Base-by-base conservation (phyloP, 2,113 vertebrate species). In the Laterallus jamaicensis region DNA sequence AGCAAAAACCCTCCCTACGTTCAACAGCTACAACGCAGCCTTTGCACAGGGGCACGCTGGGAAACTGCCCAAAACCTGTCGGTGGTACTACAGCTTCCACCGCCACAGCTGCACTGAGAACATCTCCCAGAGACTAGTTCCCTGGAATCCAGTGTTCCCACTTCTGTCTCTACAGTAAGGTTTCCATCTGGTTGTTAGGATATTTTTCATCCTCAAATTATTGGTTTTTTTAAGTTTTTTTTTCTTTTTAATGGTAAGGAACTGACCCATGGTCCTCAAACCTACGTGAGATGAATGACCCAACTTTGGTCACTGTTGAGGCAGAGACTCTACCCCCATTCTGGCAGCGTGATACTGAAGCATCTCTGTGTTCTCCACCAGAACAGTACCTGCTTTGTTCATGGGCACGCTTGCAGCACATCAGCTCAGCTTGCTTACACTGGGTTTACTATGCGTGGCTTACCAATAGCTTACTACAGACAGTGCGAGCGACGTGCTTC, bases 391-490 rank as follows among this genome's bases (percentile, higher is more conserved):
- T 52, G 54, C 66, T n/a, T 49, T 49, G 66, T 11, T 47, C 32
- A 12, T 10, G 18, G 54, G 35, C 40, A 59, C 73, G 44, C 54
- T 63, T 56, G 21, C 32, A 86, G 56, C 32, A 28, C 5, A 0
- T 28, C 14, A 0, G 5, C 49, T 75, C n/a, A 54, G 25, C 58
- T 68, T 6, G 0, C 31, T 88, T 31, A 11, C 17, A 2, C 7
- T 26, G 54, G 21, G 8, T 89, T 89, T 93, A 28, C 88, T 54
- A 12, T 8, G 62, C 66, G 60, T 44, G 31, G 21, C 49, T 73
- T 26, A 35, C 39, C n/a, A 11, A 35, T 1, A 18, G 18, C 78
- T 83, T 37, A 22, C 35, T 66, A 42, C 78, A 92, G 26, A 5
- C n/a, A 31, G 52, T 1, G 4, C 13, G 52, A 59, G 32, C 17